Conservation (phyloP, 2,888 invertebrate genomes). For the Tanypteryx hageni region DNA sequence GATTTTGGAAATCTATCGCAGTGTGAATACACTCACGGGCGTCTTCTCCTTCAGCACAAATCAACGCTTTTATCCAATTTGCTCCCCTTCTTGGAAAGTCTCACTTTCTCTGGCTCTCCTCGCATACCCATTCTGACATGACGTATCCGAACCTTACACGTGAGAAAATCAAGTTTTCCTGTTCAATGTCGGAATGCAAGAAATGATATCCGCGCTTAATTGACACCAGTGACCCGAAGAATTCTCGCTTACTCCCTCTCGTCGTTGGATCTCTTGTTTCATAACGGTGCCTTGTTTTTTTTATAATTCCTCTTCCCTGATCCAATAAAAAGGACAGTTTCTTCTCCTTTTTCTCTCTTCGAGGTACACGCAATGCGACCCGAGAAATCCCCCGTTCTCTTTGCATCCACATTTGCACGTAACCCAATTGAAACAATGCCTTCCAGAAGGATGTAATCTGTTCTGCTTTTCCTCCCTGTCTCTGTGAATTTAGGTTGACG, state of each 20-base stretch:
- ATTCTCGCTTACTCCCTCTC: neutral
- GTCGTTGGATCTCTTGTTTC: neutral
- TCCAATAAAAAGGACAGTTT: neutral
- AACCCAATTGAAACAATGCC: too few species aligned
- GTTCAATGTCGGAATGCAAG: neutral
- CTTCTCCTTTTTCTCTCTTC: neutral
- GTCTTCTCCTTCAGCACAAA: too few species aligned
- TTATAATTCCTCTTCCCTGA: neutral
- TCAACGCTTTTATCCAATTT: neutral
- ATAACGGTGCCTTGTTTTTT: neutral
- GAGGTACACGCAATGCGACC: too few species aligned
- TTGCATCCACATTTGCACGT: too few species aligned
- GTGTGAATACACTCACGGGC: neutral
- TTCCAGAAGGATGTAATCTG: too few species aligned
- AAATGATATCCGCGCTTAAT: conserved; percentile 14
- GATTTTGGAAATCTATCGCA: too few species aligned
- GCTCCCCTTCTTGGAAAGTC: neutral
- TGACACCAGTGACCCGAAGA: neutral
- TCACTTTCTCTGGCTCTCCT: neutral
- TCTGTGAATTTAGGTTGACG: too few species aligned
- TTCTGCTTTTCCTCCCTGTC: too few species aligned
- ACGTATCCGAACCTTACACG: neutral
- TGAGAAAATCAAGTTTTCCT: neutral
- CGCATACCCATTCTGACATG: neutral
- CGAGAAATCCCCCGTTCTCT: too few species aligned